Conservation (phyloP, 2,888 invertebrate genomes). For the Drosophila multiciliata region DNA sequence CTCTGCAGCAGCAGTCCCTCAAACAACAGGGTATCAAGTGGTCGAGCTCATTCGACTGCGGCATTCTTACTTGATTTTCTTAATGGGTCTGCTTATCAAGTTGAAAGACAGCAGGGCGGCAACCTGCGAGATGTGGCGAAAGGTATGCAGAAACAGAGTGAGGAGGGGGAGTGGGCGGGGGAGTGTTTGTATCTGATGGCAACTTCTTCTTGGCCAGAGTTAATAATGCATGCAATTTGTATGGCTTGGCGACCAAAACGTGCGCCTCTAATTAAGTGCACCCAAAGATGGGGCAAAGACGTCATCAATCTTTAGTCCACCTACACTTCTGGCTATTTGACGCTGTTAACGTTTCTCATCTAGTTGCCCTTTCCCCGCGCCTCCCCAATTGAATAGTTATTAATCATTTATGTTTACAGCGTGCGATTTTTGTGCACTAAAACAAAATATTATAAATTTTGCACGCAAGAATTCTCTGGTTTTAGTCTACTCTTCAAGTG, state of each 20-base stretch:
- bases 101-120: conserved; percentile 68
- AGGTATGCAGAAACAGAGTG: background rate
- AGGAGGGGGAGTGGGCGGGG: background rate
- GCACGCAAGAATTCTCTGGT: conserved; percentile 45
- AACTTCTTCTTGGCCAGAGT: conserved; percentile 15
- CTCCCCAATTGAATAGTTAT: conserved; percentile 56
- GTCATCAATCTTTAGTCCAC: conserved; percentile 68
- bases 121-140: background rate
- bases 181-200: background rate
- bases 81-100: conserved; percentile 75
- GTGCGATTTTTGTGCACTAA: conserved; percentile 55
- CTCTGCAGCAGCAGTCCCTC: too few relatives aligned
- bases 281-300: background rate
- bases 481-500: conserved; percentile 14
- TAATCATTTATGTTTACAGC: conserved; percentile 75
- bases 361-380: conserved; percentile 24
- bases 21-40: background rate
- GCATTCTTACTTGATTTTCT: conserved; percentile 18
- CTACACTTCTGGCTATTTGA: conserved; percentile 24
- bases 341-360: conserved; percentile 35
- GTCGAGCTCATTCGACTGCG: background rate
- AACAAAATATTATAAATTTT: conserved; percentile 68
- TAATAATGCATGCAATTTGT: conserved; percentile 65
- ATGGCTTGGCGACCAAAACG: conserved; percentile 54
- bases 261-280: conserved; percentile 71